Evolutionary conservation across 2,797 vertebrate species (phyloP).

Genomic region (Coluber constrictor): DNA sequence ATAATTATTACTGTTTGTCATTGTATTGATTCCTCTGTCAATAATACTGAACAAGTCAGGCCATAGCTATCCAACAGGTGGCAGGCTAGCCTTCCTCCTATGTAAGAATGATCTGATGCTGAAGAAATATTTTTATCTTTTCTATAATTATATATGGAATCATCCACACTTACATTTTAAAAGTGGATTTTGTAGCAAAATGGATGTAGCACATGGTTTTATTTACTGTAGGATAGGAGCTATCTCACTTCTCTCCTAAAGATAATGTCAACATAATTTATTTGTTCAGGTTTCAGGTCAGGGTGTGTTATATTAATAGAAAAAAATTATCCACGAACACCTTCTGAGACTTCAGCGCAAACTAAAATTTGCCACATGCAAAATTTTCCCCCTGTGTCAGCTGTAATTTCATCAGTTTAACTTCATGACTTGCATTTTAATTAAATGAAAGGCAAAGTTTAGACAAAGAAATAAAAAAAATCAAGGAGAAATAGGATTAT

Average conservation of each 20-base stretch:
- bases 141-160: neutral
- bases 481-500: constrained; percentile 55
- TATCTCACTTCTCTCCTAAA: constrained; percentile 2
- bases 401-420: constrained; percentile 44
- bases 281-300: constrained; percentile 1
- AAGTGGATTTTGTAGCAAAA: neutral
- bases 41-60: neutral
- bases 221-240: neutral
- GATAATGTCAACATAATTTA: neutral
- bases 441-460: constrained; percentile 46
- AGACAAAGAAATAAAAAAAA: constrained; percentile 32
- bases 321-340: neutral
- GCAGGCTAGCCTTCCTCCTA: neutral
- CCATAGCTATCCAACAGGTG: neutral
- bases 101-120: neutral
- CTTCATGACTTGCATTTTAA: constrained; percentile 40
- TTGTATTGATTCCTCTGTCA: neutral
- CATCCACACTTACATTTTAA: neutral
- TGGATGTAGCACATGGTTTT: neutral
- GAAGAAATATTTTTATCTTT: neutral
- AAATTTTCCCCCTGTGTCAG: neutral
- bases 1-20: neutral
- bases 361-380: constrained; percentile 26
- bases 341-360: constrained; percentile 18
- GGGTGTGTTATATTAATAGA: constrained; percentile 31